Conservation (phyloP, 2,797 vertebrate species). For the Tapirus indicus region DNA sequence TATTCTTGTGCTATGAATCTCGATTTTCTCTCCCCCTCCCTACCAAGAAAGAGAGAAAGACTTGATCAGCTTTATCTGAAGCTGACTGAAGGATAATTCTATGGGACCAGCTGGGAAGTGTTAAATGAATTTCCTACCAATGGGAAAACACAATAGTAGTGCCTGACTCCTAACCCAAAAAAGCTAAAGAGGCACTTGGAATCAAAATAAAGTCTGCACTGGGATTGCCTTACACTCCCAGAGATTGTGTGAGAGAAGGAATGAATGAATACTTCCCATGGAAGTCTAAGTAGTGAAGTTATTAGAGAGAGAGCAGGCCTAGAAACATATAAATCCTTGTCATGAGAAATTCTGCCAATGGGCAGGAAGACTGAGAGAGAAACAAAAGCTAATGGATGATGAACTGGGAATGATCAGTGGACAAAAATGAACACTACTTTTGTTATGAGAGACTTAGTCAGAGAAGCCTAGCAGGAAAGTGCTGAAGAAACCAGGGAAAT, state of each 20-base stretch:
- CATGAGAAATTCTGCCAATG: background rate
- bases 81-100: background rate
- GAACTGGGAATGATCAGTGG: background rate
- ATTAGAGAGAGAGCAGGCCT: background rate
- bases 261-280: background rate
- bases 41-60: background rate
- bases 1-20: background rate
- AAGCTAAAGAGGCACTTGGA: background rate
- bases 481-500: background rate
- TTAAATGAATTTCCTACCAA: background rate
- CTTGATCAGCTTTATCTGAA: background rate
- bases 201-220: background rate
- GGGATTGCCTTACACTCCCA: background rate
- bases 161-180: background rate
- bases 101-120: background rate
- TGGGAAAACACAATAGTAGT: background rate
- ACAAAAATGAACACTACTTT: background rate
- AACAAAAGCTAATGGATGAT: background rate
- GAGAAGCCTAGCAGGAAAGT: background rate
- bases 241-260: background rate
- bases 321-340: background rate
- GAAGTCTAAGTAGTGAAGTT: background rate
- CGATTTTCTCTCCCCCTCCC: too few species aligned
- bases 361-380: background rate
- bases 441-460: background rate